phyloP scores from a whole-genome alignment of 2,888 invertebrate genomes.

The Auanema freiburgensis region DNA sequence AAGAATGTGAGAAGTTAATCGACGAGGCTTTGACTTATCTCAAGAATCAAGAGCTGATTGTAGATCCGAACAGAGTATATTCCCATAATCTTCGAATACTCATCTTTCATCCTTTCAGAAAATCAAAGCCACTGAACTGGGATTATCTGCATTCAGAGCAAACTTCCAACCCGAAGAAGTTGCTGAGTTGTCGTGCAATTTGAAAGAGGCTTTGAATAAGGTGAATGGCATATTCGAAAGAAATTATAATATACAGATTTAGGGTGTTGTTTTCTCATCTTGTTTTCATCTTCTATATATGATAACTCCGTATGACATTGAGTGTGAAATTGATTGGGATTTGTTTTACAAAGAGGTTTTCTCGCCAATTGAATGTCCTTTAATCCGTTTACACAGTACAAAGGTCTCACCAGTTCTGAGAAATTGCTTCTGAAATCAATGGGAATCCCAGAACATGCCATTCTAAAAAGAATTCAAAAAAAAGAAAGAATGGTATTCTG shows the following conservation, averaged over 20 bases:
- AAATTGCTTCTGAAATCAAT: constrained; percentile 75
- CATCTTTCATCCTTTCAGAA: not conserved
- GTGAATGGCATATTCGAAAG: not conserved
- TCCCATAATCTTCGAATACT: no score
- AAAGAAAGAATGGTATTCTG: constrained; percentile 32
- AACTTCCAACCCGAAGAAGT: constrained; percentile 78
- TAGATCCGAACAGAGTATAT: no score
- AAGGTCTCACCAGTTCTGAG: constrained; percentile 73
- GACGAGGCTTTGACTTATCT: constrained; percentile 23
- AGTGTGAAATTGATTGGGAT: constrained; percentile 51
- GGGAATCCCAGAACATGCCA: constrained; percentile 79
- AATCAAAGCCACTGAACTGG: constrained; percentile 68
- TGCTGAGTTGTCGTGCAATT: constrained; percentile 76
- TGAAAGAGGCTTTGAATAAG: constrained; percentile 73
- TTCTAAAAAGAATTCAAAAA: constrained; percentile 73
- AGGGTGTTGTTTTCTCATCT: constrained; percentile 77
- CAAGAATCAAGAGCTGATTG: constrained; percentile 11
- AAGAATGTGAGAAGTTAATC: constrained; percentile 2
- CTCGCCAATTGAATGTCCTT: no score
- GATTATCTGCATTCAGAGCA: constrained; percentile 83
- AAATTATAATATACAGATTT: not conserved
- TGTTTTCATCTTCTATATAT: constrained; percentile 84
- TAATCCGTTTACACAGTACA: constrained; percentile 72
- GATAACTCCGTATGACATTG: constrained; percentile 78
- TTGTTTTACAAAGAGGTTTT: constrained; percentile 46